Evolutionary conservation across 2,888 invertebrate genomes (phyloP), one percentile per base, ranked within the genome.

Genomic region (Drosophila heteroneura): DNA sequence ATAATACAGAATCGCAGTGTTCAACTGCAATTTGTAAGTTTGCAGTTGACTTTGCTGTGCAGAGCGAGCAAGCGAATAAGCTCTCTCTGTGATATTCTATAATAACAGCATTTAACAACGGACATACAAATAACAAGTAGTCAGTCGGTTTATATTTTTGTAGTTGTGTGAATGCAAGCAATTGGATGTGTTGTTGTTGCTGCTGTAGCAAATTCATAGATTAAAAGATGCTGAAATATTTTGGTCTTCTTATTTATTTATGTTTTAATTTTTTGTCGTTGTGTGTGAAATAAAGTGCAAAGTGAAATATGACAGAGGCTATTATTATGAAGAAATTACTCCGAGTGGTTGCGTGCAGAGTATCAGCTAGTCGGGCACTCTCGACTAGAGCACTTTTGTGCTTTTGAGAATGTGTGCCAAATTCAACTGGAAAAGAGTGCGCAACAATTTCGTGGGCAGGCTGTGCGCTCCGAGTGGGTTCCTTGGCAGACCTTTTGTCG

Each of bases 401-500:
- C 19, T 12, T 49, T 26, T 41, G 12, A 44, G 59, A 70, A 70
- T 74, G 56, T 67, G 51, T 66, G 78, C 57, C 77, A 77, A 74
- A 62, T 62, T 66, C 49, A 35, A 51, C 37, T 52, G 56, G 26
- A 47, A 54, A 54, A 16, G n/a, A 16, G 37, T 51, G 28, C 19
- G 28, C 19, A 41, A 60, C 66, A 72, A 79, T 72, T 79, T 67
- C 69, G 72, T 70, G 78, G 62, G 65, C 61, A 81, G 75, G 37
- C 66, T 79, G 65, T 44, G 60, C 64, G 59, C 65, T 56, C 49
- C 59, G 62, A 70, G 73, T 32, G 35, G 28, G 47, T 52, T 49
- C 61, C 62, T 67, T 70, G 74, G 78, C 69, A 89, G 89, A 85
- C 89, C 79, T 81, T 81, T 76, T 87, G 87, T 89, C 89, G 89